Evolutionary conservation across 2,113 vertebrate species (phyloP), one percentile per base, ranked within the genome.

Genomic region (Hymenochirus boettgeri): DNA sequence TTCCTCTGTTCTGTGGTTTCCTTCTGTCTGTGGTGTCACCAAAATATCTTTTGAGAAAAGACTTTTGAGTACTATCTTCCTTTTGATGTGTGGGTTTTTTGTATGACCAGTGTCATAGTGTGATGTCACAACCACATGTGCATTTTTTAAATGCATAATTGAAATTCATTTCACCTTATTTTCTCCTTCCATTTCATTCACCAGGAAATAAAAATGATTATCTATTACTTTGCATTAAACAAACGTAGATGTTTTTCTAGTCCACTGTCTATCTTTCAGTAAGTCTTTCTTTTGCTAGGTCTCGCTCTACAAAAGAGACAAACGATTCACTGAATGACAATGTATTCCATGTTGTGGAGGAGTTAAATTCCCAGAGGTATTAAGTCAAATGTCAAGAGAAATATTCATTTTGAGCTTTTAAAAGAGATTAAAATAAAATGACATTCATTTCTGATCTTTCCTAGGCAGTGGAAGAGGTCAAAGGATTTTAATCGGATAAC

Each of bases 341-440:
- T 61, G 79, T 83, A 64, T 83, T 80, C 71, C 79, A 83, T 45
- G 74, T 84, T 67, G 73, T 84, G 22, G 83, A 85, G 18, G 79
- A 81, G 51, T 80, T 84, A 35, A 82, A 83, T 42, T 83, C 82
- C 15, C 80, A 82, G 57, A 84, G 82, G 83, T 85, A 76, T 15
- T 3, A 26, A 8, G 33, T n/a, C n/a, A n/a, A n/a, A n/a, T n/a
- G n/a, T n/a, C n/a, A n/a, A n/a, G n/a, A n/a, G n/a, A n/a, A n/a
- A n/a, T n/a, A n/a, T n/a, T n/a, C n/a, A n/a, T n/a, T n/a, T n/a
- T n/a, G n/a, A n/a, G n/a, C n/a, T n/a, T n/a, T n/a, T n/a, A n/a
- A n/a, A n/a, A n/a, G n/a, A n/a, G n/a, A n/a, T n/a, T n/a, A n/a
- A 35, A 35, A 35, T n/a, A n/a, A n/a, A n/a, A n/a, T n/a, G n/a